These are phyloP conservation scores for Scomber colias DNA, from an alignment of 2,113 vertebrate genomes.

Conservation along the genomic window DNA sequence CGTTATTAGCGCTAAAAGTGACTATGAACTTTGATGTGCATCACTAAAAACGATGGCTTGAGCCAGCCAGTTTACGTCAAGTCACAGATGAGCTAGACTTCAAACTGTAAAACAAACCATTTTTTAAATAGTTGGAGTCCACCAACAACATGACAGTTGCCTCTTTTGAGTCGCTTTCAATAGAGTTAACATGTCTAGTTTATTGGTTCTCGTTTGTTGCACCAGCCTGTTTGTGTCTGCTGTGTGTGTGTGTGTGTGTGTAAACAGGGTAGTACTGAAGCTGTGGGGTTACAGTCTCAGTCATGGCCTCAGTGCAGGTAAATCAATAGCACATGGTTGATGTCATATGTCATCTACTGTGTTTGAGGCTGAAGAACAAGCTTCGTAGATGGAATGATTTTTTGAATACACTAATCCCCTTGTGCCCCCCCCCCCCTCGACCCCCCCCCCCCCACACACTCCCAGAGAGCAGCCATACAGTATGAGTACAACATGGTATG, in stretches of 20 bases:
- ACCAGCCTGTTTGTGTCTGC: conserved; percentile 30
- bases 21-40: neutral
- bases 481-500: neutral
- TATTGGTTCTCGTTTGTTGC: conserved; percentile 13
- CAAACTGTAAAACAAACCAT: neutral
- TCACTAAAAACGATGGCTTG: conserved; percentile 7
- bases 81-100: conserved; percentile 13
- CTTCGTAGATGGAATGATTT: neutral
- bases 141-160: neutral
- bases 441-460: conserved; percentile 3
- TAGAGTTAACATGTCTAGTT: neutral
- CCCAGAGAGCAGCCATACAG: conserved; percentile 31
- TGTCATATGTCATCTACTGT: neutral
- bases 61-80: conserved; percentile 11
- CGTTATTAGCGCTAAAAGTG: neutral
- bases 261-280: conserved; percentile 56
- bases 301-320: conserved; percentile 6
- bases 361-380: neutral
- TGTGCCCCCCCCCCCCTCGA: neutral
- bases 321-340: conserved; percentile 29
- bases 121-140: neutral
- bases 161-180: neutral
- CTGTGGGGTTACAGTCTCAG: conserved; percentile 13
- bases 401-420: neutral
- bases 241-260: conserved; percentile 8